phyloP scores from a whole-genome alignment of 2,888 invertebrate species.

The Eugnorisma glareosa region DNA sequence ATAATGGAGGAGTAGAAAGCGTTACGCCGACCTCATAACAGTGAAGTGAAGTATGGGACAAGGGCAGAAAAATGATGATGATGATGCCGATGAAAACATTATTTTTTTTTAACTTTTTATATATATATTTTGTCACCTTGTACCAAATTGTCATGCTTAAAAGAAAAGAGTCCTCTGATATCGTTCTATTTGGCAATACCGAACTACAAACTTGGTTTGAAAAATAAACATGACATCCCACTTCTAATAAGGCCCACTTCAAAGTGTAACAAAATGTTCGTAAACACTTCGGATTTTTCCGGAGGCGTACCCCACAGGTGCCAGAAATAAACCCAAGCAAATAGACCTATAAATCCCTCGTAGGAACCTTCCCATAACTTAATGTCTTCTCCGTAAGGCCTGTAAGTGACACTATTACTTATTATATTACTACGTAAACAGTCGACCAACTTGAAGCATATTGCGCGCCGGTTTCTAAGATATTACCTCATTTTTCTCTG shows the following conservation, averaged over 20 bases:
- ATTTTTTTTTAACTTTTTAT: too few relatives aligned
- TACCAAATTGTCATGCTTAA: background rate
- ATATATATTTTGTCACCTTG: background rate
- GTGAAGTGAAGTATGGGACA: background rate
- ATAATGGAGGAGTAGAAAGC: background rate
- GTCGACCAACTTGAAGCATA: slow-evolving; percentile 37
- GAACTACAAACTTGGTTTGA: background rate
- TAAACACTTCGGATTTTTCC: slow-evolving; percentile 6
- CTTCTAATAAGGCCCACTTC: background rate
- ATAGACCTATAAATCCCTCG: slow-evolving; percentile 32
- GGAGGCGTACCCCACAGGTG: slow-evolving; percentile 26
- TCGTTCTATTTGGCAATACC: background rate
- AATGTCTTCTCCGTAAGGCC: slow-evolving; percentile 31
- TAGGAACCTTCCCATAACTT: slow-evolving; percentile 29
- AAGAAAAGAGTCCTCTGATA: background rate
- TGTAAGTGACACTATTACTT: slow-evolving; percentile 50
- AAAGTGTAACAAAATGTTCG: slow-evolving; percentile 26
- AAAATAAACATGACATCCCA: background rate
- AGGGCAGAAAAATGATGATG: background rate
- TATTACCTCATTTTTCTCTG: slow-evolving; percentile 38
- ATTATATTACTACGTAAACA: slow-evolving; percentile 51
- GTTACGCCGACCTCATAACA: background rate
- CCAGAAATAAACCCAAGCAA: slow-evolving; percentile 31
- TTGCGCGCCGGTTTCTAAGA: slow-evolving; percentile 40
- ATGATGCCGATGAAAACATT: background rate